Evolutionary conservation across 2,113 vertebrate species (phyloP).

Genomic region (Sturnus vulgaris): DNA sequence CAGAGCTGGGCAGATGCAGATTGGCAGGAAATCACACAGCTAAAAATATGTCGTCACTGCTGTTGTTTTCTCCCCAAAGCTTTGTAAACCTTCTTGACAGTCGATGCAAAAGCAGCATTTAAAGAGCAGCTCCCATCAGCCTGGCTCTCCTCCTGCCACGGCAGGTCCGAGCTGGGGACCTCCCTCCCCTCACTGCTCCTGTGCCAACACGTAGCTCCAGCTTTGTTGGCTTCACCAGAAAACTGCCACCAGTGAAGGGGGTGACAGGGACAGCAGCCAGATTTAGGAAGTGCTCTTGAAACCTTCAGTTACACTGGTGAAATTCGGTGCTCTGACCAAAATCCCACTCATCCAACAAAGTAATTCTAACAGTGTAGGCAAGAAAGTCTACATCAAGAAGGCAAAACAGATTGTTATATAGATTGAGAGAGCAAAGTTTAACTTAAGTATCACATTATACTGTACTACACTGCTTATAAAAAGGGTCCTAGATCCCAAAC

Average conservation of each 20-base stretch:
- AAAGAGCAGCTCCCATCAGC: background rate
- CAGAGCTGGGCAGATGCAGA: background rate
- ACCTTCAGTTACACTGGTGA: background rate
- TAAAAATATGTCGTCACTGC: slow-evolving; percentile 31
- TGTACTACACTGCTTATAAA: slow-evolving; percentile 49
- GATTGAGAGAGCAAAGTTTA: slow-evolving; percentile 31
- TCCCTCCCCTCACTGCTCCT: background rate
- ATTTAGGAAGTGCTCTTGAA: background rate
- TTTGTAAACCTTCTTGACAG: background rate
- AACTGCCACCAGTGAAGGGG: background rate
- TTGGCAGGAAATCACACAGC: slow-evolving; percentile 14
- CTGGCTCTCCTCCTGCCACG: background rate
- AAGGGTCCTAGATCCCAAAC: slow-evolving; percentile 26
- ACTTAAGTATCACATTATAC: slow-evolving; percentile 24
- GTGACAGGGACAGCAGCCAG: background rate
- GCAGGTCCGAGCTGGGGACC: rapidly evolving
- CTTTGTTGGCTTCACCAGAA: background rate
- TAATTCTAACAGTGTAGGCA: background rate
- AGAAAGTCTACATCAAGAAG: slow-evolving; percentile 5
- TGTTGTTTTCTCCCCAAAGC: background rate
- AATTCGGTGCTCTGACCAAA: background rate
- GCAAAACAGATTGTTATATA: slow-evolving; percentile 15
- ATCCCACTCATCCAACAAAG: background rate
- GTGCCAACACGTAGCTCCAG: background rate
- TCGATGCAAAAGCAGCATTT: background rate